Evolutionary conservation across 2,888 invertebrate species (phyloP).

Genomic region (Parapristionchus giblindavisi): DNA sequence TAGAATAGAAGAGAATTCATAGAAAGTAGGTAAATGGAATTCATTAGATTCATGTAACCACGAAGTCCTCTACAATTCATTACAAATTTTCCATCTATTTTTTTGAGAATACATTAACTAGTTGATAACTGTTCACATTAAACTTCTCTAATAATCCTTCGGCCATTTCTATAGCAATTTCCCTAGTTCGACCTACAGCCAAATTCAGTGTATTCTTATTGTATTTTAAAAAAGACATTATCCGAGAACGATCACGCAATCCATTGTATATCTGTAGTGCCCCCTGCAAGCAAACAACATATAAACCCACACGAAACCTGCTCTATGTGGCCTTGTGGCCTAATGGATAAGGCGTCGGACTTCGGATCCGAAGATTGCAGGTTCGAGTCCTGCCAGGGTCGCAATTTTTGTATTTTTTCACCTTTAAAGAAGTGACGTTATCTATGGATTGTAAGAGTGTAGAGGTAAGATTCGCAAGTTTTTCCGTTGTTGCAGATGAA

Average conservation of each 20-base stretch:
- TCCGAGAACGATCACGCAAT: background rate
- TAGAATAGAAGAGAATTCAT: conserved; percentile 19
- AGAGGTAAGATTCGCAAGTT: conserved; percentile 2
- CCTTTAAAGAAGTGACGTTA: background rate
- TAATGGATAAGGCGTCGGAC: conserved; percentile 69
- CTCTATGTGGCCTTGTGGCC: conserved; percentile 60
- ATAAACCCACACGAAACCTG: background rate
- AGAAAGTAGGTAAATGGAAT: conserved; percentile 27
- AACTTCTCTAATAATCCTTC: conserved; percentile 8
- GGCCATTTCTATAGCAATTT: conserved; percentile 21
- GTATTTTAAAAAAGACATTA: background rate
- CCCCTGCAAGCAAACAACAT: conserved; percentile 9
- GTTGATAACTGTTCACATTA: background rate
- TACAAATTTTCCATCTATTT: background rate
- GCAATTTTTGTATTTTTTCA: conserved; percentile 36
- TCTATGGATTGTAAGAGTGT: background rate
- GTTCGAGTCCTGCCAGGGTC: conserved; percentile 75
- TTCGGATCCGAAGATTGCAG: conserved; percentile 56
- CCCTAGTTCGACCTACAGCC: background rate
- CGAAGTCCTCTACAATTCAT: conserved; percentile 8
- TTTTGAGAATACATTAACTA: no score
- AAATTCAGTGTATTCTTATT: background rate
- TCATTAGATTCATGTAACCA: conserved; percentile 12
- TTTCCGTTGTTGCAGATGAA: background rate
- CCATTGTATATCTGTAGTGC: conserved; percentile 23